Percentiles rank a stretch among this genome's conserved stretches.
These are phyloP conservation scores for Charaxes varanes DNA, from an alignment of 1,140 invertebrate species.

Conservation along the genomic window DNA sequence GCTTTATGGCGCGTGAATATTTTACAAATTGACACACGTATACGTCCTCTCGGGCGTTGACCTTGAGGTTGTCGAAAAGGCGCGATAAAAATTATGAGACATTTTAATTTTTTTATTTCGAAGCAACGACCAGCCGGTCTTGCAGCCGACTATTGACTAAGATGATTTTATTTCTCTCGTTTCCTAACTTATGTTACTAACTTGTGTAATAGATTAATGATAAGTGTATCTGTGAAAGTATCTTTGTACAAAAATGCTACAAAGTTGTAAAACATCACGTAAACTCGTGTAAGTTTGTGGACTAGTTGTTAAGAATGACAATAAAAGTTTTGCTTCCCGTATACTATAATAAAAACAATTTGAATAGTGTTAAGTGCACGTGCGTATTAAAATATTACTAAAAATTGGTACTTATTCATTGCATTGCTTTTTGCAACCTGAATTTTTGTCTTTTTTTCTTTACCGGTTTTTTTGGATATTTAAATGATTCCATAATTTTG, in stretches of 20 bases:
- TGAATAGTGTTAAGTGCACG: too few relatives aligned
- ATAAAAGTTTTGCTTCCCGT: neutral
- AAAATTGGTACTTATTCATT: too few relatives aligned
- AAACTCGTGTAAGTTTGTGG: neutral
- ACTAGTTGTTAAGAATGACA: neutral
- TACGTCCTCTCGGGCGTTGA: conserved; percentile 5
- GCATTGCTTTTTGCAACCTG: too few relatives aligned
- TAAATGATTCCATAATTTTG: too few relatives aligned
- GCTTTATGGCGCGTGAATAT: conserved; percentile 16
- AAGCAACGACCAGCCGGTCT: conserved; percentile 11
- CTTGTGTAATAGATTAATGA: conserved; percentile 12
- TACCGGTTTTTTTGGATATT: too few relatives aligned
- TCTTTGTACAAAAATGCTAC: conserved; percentile 1
- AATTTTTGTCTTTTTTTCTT: too few relatives aligned
- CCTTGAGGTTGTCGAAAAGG: conserved; percentile 18
- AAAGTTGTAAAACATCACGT: conserved; percentile 1
- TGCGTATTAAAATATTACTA: too few relatives aligned
- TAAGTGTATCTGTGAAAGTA: conserved; percentile 13
- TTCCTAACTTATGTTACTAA: conserved; percentile 6
- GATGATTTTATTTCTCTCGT: neutral
- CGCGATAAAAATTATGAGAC: conserved; percentile 15
- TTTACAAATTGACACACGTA: conserved; percentile 19
- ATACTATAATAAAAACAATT: too few relatives aligned
- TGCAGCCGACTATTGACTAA: conserved; percentile 15
- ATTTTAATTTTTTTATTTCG: conserved; percentile 13